Percentiles rank a stretch among this genome's conserved stretches.
phyloP scores from a whole-genome alignment of 2,797 vertebrate genomes.

The Chiloscyllium punctatum region DNA sequence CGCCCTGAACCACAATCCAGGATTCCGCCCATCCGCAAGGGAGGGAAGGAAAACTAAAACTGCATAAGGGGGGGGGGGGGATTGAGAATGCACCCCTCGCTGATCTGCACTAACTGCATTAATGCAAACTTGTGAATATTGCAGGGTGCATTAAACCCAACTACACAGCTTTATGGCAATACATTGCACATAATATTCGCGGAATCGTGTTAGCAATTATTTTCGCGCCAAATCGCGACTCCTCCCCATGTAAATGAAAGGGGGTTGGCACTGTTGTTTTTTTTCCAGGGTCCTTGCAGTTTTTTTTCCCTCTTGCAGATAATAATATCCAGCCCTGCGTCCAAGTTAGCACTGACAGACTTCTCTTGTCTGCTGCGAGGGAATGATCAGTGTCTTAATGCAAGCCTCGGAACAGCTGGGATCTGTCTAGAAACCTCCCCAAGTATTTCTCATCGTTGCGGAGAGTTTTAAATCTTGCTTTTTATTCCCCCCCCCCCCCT shows the following conservation, averaged over 20 bases:
- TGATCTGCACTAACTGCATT: background rate
- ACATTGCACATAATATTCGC: background rate
- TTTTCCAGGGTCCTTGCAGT: slow-evolving; percentile 66
- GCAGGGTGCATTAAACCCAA: background rate
- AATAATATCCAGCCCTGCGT: slow-evolving; percentile 72
- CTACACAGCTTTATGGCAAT: background rate
- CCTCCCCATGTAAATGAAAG: slow-evolving; percentile 62
- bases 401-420: slow-evolving; percentile 43
- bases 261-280: slow-evolving; percentile 47
- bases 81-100: background rate
- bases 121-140: slow-evolving; percentile 27
- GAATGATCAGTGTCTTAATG: slow-evolving; percentile 50
- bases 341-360: slow-evolving; percentile 70
- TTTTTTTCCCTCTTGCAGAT: slow-evolving; percentile 48
- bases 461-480: background rate
- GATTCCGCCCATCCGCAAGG: background rate
- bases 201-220: slow-evolving; percentile 42
- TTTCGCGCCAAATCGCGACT: slow-evolving; percentile 65
- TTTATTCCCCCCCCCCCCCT: too few relatives aligned
- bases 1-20: background rate
- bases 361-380: slow-evolving; percentile 65
- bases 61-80: too few relatives aligned
- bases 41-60: background rate
- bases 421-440: background rate
- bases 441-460: background rate